Conservation (phyloP, 2,113 vertebrate species). For the Solea solea region DNA sequence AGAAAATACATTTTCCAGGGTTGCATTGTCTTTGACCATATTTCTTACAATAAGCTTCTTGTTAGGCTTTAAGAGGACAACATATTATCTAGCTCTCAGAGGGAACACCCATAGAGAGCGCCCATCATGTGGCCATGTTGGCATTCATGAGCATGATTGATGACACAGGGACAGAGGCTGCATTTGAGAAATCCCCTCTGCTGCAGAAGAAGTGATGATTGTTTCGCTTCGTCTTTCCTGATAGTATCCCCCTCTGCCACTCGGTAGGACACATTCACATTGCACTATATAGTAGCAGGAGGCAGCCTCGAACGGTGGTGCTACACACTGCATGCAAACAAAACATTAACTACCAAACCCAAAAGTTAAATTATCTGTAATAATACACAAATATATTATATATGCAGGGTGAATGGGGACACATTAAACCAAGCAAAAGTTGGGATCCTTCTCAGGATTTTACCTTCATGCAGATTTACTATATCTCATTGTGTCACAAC, state of each 20-base stretch:
- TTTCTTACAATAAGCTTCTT: constrained; percentile 11
- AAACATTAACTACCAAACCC: constrained; percentile 9
- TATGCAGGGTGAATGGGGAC: constrained; percentile 16
- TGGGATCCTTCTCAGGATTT: constrained; percentile 13
- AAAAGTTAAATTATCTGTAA: constrained; percentile 40
- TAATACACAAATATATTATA: constrained; percentile 17
- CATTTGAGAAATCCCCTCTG: constrained; percentile 62
- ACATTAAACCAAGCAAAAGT: neutral
- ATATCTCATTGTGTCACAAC: constrained; percentile 55
- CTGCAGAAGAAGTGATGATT: constrained; percentile 53
- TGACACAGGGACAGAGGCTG: constrained; percentile 67
- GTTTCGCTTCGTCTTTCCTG: constrained; percentile 51
- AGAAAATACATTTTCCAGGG: no score
- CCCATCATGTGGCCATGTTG: constrained; percentile 77
- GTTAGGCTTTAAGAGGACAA: constrained; percentile 29
- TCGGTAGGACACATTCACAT: constrained; percentile 47
- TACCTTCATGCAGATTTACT: constrained; percentile 10
- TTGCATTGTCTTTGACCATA: neutral
- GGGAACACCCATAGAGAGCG: constrained; percentile 76
- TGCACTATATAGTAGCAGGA: constrained; percentile 28
- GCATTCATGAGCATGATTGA: constrained; percentile 82
- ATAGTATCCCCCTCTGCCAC: constrained; percentile 38
- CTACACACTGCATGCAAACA: constrained; percentile 18
- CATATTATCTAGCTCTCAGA: constrained; percentile 75
- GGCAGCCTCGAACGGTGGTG: constrained; percentile 23